phyloP scores from a whole-genome alignment of 2,113 vertebrate genomes.

The Taurulus bubalis region DNA sequence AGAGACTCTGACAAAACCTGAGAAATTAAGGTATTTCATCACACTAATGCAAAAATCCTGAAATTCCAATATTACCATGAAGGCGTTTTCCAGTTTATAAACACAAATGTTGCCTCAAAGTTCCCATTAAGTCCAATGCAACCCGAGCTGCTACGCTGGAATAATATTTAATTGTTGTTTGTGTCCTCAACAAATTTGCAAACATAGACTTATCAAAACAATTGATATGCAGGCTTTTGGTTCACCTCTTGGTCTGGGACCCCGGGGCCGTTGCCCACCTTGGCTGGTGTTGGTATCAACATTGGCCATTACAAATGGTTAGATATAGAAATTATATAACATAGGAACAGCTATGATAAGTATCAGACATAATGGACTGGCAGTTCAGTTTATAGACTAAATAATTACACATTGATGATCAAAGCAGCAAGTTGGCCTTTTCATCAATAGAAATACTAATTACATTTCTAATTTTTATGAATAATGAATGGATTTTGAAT shows the following conservation, averaged over 20 bases:
- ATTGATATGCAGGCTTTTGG: background rate
- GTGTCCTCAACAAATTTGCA: background rate
- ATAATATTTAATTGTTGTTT: background rate
- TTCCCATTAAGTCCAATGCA: background rate
- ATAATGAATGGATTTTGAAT: background rate
- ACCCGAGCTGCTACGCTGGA: too few relatives aligned
- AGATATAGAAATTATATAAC: background rate
- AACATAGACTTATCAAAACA: background rate
- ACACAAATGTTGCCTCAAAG: background rate
- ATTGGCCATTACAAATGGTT: background rate
- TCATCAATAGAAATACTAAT: background rate
- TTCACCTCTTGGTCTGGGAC: background rate
- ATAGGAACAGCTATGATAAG: background rate
- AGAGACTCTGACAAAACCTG: background rate
- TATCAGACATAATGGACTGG: background rate
- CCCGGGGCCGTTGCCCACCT: background rate
- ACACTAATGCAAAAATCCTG: background rate
- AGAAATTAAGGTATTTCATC: background rate
- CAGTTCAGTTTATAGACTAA: background rate
- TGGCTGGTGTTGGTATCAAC: background rate
- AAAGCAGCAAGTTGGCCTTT: slow-evolving; percentile 6
- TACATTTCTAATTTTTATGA: background rate
- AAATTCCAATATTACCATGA: slow-evolving; percentile 21
- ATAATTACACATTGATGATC: background rate
- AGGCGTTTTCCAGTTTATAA: background rate